Evolutionary conservation across 2,888 invertebrate species (phyloP).

Genomic region (Agelastica alni): DNA sequence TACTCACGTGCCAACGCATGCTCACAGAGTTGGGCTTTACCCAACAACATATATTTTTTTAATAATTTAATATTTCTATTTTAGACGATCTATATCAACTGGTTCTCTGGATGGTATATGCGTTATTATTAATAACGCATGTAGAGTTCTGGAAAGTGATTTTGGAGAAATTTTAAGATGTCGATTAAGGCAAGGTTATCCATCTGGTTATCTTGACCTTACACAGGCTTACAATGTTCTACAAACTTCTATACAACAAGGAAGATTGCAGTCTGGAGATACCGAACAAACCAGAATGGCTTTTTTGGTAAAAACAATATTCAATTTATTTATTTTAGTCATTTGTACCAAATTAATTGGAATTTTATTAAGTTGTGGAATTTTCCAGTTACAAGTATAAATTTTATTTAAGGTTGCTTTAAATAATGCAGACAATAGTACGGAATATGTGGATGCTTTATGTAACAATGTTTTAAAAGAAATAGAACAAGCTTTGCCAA

Average conservation of each 20-base stretch:
- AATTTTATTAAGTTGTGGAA: too few species aligned
- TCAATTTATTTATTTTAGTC: too few species aligned
- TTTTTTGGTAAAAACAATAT: slow-evolving; percentile 71
- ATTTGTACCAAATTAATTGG: too few species aligned
- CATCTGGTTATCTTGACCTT: slow-evolving; percentile 75
- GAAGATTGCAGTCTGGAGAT: slow-evolving; percentile 77
- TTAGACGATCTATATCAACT: slow-evolving; percentile 84
- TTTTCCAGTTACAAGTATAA: too few species aligned
- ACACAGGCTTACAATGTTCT: slow-evolving; percentile 84
- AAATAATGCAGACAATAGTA: slow-evolving; percentile 90
- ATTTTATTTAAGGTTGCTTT: slow-evolving; percentile 74
- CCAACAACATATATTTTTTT: too few species aligned
- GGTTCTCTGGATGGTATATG: slow-evolving; percentile 95
- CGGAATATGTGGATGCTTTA: slow-evolving; percentile 87
- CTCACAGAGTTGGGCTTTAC: too few species aligned
- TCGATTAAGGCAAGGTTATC: slow-evolving; percentile 78
- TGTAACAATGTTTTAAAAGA: slow-evolving; percentile 76
- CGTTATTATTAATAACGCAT: slow-evolving; percentile 93
- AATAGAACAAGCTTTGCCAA: slow-evolving; percentile 67
- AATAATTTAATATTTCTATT: too few species aligned
- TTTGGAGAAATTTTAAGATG: slow-evolving; percentile 74
- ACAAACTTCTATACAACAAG: slow-evolving; percentile 78
- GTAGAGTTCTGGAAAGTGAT: slow-evolving; percentile 83
- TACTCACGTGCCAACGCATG: too few species aligned
- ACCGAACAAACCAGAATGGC: slow-evolving; percentile 75